These are phyloP conservation scores for Agraylea sexmaculata DNA, from an alignment of 1,140 invertebrate genomes.

Conservation along the genomic window DNA sequence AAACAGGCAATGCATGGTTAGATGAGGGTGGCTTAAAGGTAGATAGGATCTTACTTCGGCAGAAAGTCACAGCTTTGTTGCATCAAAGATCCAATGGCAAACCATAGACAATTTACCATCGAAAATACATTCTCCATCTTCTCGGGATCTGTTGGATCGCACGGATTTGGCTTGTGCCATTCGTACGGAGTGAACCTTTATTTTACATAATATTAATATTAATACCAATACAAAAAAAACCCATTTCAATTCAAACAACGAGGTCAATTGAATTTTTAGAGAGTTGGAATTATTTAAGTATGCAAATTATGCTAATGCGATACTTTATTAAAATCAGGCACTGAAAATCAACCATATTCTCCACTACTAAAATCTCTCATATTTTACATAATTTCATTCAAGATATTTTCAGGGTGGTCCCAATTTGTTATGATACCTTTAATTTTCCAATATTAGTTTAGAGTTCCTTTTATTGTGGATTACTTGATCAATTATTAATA, in stretches of 20 bases:
- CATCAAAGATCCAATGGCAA: slow-evolving; percentile 88
- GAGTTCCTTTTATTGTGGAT: too few species aligned
- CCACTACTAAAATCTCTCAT: background rate
- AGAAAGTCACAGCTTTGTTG: slow-evolving; percentile 85
- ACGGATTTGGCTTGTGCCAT: slow-evolving; percentile 82
- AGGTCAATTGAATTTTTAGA: background rate
- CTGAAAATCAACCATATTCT: background rate
- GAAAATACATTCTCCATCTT: slow-evolving; percentile 83
- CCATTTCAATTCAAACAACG: background rate
- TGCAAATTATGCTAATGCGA: background rate
- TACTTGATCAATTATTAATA: too few species aligned
- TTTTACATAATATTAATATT: slow-evolving; percentile 71
- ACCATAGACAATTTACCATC: slow-evolving; percentile 88
- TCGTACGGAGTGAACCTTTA: slow-evolving; percentile 82
- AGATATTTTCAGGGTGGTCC: too few species aligned
- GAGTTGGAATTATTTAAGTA: background rate
- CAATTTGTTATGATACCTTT: too few species aligned
- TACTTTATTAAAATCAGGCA: background rate
- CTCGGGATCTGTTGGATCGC: slow-evolving; percentile 55
- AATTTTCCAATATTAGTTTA: too few species aligned
- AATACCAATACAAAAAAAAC: slow-evolving; percentile 78
- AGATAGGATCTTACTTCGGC: slow-evolving; percentile 61
- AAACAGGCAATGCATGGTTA: background rate
- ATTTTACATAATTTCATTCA: background rate
- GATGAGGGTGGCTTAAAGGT: background rate